A percentile compares a stretch with the other conserved stretches of the same genome.
Evolutionary conservation across 2,113 vertebrate genomes (phyloP).

Genomic region (Seriola rivoliana): DNA sequence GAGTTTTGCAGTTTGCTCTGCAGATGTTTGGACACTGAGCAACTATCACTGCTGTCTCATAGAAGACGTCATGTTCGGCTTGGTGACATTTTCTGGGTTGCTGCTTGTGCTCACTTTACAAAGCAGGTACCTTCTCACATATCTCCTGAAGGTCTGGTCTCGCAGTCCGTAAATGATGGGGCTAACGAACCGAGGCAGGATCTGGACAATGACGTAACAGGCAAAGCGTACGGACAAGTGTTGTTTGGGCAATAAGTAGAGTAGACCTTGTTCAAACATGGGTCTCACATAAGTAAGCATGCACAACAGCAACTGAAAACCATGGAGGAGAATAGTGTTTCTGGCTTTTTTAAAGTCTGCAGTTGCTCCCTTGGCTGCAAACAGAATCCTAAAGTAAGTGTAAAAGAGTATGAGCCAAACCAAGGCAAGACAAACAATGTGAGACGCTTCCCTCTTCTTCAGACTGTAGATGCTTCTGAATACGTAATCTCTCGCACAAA

Average conservation of each 20-base stretch:
- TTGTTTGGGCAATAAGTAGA: constrained; percentile 30
- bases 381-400: constrained; percentile 74
- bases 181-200: constrained; percentile 77
- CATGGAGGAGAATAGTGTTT: constrained; percentile 79
- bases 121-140: constrained; percentile 63
- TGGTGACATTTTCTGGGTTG: background rate
- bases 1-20: no score
- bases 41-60: background rate
- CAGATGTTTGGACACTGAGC: no score
- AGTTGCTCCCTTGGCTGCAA: constrained; percentile 48
- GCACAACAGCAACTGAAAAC: constrained; percentile 75
- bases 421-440: constrained; percentile 51
- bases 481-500: constrained; percentile 45
- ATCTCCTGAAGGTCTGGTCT: constrained; percentile 72
- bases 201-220: constrained; percentile 63
- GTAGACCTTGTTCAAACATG: constrained; percentile 29
- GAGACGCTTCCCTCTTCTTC: constrained; percentile 56
- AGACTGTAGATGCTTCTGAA: constrained; percentile 54
- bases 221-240: constrained; percentile 29
- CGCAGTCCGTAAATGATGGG: constrained; percentile 79
- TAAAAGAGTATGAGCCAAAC: constrained; percentile 73
- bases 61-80: background rate
- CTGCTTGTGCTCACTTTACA: background rate
- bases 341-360: constrained; percentile 66
- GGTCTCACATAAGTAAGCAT: constrained; percentile 71